A percentile compares a stretch with the other conserved stretches of the same genome.
phyloP scores from a whole-genome alignment of 2,797 vertebrate species.

The Brachyrhaphis roseni region DNA sequence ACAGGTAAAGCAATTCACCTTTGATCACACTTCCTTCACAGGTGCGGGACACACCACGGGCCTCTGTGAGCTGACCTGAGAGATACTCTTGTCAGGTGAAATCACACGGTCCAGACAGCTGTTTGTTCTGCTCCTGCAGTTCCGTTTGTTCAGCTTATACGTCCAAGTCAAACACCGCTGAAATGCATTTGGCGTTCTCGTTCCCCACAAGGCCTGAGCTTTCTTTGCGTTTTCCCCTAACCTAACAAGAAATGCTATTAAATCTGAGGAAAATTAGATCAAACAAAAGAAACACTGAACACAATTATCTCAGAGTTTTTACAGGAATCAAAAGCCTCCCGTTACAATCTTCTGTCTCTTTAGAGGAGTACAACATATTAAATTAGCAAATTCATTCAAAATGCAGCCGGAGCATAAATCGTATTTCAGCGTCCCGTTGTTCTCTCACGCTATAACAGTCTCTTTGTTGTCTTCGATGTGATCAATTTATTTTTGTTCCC shows the following conservation, averaged over 20 bases:
- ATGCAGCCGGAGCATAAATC: slow-evolving; percentile 14
- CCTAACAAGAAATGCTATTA: slow-evolving; percentile 25
- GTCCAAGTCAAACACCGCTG: slow-evolving; percentile 33
- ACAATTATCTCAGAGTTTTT: slow-evolving; percentile 16
- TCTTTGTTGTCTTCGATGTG: slow-evolving; percentile 10
- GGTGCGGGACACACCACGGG: slow-evolving; percentile 11
- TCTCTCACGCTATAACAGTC: slow-evolving; percentile 9
- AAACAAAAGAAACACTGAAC: slow-evolving; percentile 20
- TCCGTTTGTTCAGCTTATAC: slow-evolving; percentile 56
- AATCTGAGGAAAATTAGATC: slow-evolving; percentile 11
- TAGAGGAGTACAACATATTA: slow-evolving; percentile 8
- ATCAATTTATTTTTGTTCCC: slow-evolving; percentile 5
- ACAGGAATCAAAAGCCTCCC: slow-evolving; percentile 2
- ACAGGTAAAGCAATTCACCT: slow-evolving; percentile 29
- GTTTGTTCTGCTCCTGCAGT: slow-evolving; percentile 45
- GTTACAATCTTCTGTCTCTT: slow-evolving; percentile 21
- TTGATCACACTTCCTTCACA: slow-evolving; percentile 25
- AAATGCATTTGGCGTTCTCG: slow-evolving; percentile 36
- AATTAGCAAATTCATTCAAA: slow-evolving; percentile 14
- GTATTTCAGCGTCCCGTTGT: slow-evolving; percentile 6
- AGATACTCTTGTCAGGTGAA: slow-evolving; percentile 33
- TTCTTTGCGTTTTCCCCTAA: slow-evolving; percentile 9
- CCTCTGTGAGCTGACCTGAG: slow-evolving; percentile 28
- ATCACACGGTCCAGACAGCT: slow-evolving; percentile 45
- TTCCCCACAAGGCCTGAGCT: slow-evolving; percentile 15